Percentiles rank a stretch among this genome's conserved stretches.
Evolutionary conservation across 2,888 invertebrate species (phyloP).

Genomic region (Campoplex nolae): DNA sequence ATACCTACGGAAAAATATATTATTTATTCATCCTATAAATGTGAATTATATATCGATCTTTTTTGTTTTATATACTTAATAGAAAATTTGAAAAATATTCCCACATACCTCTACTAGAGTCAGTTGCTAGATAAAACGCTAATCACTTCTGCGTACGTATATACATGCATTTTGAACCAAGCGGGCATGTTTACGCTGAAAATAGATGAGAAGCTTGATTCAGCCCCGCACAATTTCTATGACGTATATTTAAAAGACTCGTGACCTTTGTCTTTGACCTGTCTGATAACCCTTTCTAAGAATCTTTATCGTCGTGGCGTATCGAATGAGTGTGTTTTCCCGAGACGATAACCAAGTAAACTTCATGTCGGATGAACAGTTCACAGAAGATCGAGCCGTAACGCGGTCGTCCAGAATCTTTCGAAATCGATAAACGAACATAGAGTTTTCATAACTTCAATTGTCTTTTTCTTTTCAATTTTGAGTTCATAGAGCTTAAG

Average conservation of each 20-base stretch:
- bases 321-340: constrained; percentile 19
- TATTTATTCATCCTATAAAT: not conserved
- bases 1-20: not conserved
- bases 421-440: not conserved
- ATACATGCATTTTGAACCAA: not conserved
- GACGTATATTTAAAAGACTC: constrained; percentile 45
- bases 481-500: not conserved
- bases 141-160: not conserved
- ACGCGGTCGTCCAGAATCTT: constrained; percentile 10
- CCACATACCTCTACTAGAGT: not conserved
- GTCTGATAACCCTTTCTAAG: constrained; percentile 74
- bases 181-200: not conserved
- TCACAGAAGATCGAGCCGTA: not conserved
- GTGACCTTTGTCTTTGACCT: constrained; percentile 72
- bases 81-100: not conserved
- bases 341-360: constrained; percentile 19
- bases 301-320: constrained; percentile 53
- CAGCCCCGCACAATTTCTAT: constrained; percentile 56
- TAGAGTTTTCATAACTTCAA: not conserved
- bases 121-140: not conserved
- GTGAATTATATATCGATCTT: not conserved
- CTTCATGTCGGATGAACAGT: constrained; percentile 17
- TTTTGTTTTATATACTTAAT: not conserved
- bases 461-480: not conserved
- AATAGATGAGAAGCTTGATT: not conserved